Evolutionary conservation across 1,140 invertebrate genomes (phyloP), one percentile per base, ranked within the genome.

Genomic region (Acromyrmex heyeri): DNA sequence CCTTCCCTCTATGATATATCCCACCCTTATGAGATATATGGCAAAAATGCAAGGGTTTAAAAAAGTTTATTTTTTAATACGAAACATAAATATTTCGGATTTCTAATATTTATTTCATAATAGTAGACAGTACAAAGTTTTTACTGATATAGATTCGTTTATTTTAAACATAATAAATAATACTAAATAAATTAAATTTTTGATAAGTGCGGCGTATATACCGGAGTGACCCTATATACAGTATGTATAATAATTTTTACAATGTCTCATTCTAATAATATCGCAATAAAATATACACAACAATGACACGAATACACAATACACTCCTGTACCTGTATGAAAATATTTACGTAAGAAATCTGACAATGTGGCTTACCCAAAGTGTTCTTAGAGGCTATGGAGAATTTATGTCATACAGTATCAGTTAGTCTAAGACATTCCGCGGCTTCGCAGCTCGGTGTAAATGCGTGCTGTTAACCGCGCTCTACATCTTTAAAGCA

Each of bases 401-500:
- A 59, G 72, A 86, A 90, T 90, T 86, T 89, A 86, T 87, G 62
- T 67, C 53, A 21, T n/a, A 48, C 77, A 70, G 62, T 90, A 82
- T 62, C 77, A 86, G 78, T 79, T 83, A 83, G 67, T 57, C 62
- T 76, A 53, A 81, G 57, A 86, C 87, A 90, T 90, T 87, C 69
- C 59, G 81, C 44, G 86, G 89, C 59, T 67, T 55, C 50, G 82
- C 21, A 64, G 62, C 81, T 50, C 21, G 55, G 61, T 69, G 82
- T 76, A 76, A 91, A 87, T 70, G 61, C 59, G 59, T 61, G 83
- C 76, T 62, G 86, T 78, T 87, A 87, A 87, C 86, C 86, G 81
- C 81, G 57, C 24, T 69, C 76, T 88, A 78, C 87, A 88, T 88
- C 87, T 90, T 90, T 90, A 88, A 90, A 78, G 73, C 70, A 82